Evolutionary conservation across 2,888 invertebrate species (phyloP), one percentile per base, ranked within the genome.

Genomic region (Calameuta filiformis): DNA sequence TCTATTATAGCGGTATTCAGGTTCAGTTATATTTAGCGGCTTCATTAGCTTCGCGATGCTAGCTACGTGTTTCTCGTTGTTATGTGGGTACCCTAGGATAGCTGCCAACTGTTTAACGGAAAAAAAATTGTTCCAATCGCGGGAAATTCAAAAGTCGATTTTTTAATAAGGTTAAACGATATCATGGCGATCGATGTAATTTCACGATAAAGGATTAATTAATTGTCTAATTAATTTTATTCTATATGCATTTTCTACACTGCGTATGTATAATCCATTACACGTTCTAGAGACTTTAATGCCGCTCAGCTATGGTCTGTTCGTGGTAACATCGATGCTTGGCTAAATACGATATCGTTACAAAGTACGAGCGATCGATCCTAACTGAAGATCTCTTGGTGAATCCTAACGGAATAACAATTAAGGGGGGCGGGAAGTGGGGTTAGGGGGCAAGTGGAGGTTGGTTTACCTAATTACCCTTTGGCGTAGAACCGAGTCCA

Each of bases 1-100:
- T 86, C 86, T 85, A 80, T 81, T 74, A 76, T 88, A 88, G 87
- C 88, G 88, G 88, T 88, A 85, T 83, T 83, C 79, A 81, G 82
- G 79, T 81, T 80, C 77, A 74, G 81, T 83, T 84, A 83, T 81
- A 83, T 84, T 85, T 85, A 83, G 83, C 83, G 78, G 79, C 82
- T 85, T 85, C 86, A 83, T 87, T 87, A 37, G 35, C 74, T n/a
- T 34, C 74, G 71, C 71, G 56, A 56, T 9, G 56, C 23, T 56
- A 56, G 56, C 23, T 56, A 56, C 56, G 56, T 56, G 56, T 56
- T 9, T 9, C 56, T 56, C 23, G 56, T 56, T 56, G 56, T 56
- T 56, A 56, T 56, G 56, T 56, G 56, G 56, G 56, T 56, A 56
- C 23, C 56, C 6, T 56, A 23, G 56, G 23, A 56, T 9, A 0